Evolutionary conservation across 37 sponge, comb jelly and placozoan genomes (phyloP), one percentile per base, ranked within the genome.

Genomic region (Eunapius fragilis): DNA sequence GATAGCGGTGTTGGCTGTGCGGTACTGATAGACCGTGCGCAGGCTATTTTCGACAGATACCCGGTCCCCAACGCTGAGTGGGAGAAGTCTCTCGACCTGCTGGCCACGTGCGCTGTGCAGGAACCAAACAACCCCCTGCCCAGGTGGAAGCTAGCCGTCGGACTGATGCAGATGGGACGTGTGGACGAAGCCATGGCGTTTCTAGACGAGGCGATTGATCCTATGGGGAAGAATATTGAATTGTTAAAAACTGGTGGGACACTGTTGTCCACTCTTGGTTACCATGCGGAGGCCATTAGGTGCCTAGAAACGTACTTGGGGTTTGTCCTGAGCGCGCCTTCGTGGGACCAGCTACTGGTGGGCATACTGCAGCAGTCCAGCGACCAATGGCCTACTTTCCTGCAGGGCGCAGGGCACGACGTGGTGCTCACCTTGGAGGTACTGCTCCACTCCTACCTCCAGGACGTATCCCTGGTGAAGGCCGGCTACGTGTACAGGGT

Each of bases 341-440:
- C 79, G 22, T 97, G 93, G 93, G 76, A 75, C 0, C 31, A 80
- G 31, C 68, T 94, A 33, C 77, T 97, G 31, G 92, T 85, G 9
- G 81, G 80, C 47, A 88, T 94, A 23, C 86, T 84, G 10, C 32
- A 74, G 7, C 87, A 84, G 30, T 35, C 85, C 9, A 89, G 90
- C 33, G 97, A 97, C 47, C 93, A 97, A 72, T 92, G 92, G 91
- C 35, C 24, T 19, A 94, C 94, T 78, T 48, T 94, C 11, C 70
- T 41, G 3, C 3, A 80, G 47, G 90, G 85, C 31, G 87, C 80
- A 30, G 41, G 92, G 82, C 14, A 82, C 78, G 82, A 92, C 31
- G 58, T 97, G 0, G 77, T 84, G 23, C 28, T 49, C 19, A 67
- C 79, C 2, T 33, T 97, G 28, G 86, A 87, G 23, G 26, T 74